phyloP scores from a whole-genome alignment of 23 tunicate species.

The Trididemnum clinides region DNA sequence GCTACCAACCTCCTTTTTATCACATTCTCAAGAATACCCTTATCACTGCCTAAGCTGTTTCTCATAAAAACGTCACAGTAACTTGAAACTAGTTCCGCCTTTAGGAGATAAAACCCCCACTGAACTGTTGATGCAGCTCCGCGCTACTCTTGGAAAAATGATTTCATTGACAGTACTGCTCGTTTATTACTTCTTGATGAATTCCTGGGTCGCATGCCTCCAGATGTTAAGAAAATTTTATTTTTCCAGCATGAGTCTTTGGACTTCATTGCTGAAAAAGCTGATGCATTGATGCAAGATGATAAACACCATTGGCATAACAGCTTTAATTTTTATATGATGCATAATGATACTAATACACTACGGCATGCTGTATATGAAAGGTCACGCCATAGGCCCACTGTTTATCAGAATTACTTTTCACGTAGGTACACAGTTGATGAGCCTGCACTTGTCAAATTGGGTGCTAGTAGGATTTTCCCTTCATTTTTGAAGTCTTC shows the following conservation, averaged over 20 bases:
- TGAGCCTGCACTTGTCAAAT: no score
- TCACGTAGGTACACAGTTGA: no score
- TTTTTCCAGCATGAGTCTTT: background rate
- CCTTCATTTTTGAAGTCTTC: no score
- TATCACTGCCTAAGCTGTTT: background rate
- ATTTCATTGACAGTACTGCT: background rate
- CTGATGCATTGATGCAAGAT: background rate
- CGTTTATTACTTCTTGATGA: background rate
- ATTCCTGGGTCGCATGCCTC: background rate
- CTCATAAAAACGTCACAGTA: background rate
- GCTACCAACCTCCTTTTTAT: background rate
- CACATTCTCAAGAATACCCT: background rate
- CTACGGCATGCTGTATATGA: no score
- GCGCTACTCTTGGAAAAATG: background rate
- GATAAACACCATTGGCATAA: no score
- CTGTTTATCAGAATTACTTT: no score
- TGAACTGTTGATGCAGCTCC: background rate
- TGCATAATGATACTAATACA: no score
- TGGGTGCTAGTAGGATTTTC: no score
- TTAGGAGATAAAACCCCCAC: background rate
- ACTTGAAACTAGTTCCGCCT: background rate
- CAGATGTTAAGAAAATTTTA: background rate
- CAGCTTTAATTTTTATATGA: no score
- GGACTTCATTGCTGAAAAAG: background rate
- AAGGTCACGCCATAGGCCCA: no score